Conservation (phyloP, 2,113 vertebrate genomes). For the Oenanthe melanoleuca region DNA sequence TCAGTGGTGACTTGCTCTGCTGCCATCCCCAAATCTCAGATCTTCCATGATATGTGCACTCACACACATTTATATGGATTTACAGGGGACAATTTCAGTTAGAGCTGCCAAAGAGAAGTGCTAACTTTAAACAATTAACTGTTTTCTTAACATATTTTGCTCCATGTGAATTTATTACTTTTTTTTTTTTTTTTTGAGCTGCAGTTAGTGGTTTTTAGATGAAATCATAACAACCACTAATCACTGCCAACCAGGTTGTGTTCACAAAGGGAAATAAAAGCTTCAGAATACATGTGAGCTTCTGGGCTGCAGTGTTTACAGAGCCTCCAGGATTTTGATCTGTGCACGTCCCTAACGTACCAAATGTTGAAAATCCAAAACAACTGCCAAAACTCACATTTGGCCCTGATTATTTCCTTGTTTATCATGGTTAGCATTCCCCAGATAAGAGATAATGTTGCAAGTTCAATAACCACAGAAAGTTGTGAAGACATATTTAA, state of each 20-base stretch:
- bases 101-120: background rate
- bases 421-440: conserved; percentile 56
- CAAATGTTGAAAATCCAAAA: conserved; percentile 33
- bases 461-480: conserved; percentile 38
- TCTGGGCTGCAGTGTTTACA: conserved; percentile 15
- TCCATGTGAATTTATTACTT: background rate
- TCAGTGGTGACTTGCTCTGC: background rate
- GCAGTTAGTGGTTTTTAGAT: background rate
- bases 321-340: conserved; percentile 33
- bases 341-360: background rate
- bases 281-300: background rate
- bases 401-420: conserved; percentile 56
- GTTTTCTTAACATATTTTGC: background rate
- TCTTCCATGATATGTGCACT: background rate
- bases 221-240: conserved; percentile 13
- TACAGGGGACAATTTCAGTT: background rate
- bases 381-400: conserved; percentile 58
- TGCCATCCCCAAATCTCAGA: background rate
- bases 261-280: conserved; percentile 7
- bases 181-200: background rate
- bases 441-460: conserved; percentile 36
- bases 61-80: too few relatives aligned
- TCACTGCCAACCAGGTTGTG: conserved; percentile 7
- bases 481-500: background rate
- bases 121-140: background rate